Percentiles rank a stretch among this genome's conserved stretches.
These are phyloP conservation scores for Tenualosa ilisha DNA, from an alignment of 2,797 vertebrate species.

Conservation along the genomic window DNA sequence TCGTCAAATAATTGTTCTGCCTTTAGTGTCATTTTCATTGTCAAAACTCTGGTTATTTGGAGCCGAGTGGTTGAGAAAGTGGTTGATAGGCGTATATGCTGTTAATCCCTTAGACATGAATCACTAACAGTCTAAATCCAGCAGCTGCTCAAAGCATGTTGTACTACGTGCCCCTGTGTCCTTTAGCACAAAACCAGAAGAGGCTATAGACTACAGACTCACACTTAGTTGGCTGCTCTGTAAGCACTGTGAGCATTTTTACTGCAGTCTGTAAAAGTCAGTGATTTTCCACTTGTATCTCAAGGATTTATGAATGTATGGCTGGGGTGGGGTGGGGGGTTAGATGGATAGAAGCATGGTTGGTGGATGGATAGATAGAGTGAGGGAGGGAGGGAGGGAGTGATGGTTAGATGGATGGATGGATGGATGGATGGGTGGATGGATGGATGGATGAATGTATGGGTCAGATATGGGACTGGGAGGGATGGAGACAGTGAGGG, in stretches of 20 bases:
- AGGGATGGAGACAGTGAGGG: slow-evolving; percentile 41
- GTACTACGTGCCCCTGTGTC: not conserved
- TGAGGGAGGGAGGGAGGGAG: slow-evolving; percentile 19
- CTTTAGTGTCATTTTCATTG: not conserved
- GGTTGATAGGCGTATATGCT: not conserved
- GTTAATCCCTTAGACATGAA: not conserved
- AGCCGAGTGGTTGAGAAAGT: not conserved
- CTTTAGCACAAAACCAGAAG: not conserved
- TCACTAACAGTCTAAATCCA: not conserved
- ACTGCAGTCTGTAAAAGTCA: not conserved
- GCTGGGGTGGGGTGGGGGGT: not conserved
- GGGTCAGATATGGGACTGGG: not conserved
- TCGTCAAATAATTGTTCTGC: not conserved
- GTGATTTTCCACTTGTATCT: not conserved
- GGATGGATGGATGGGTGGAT: not conserved
- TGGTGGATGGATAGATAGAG: slow-evolving; percentile 1
- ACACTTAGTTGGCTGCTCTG: not conserved
- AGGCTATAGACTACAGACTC: not conserved
- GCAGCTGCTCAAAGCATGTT: not conserved
- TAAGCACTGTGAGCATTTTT: not conserved
- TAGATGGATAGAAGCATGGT: not conserved
- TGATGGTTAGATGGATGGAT: not conserved
- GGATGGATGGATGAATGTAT: not conserved
- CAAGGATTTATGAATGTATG: slow-evolving; percentile 14
- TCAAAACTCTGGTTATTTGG: not conserved